Percentiles rank a stretch among this genome's conserved stretches.
These are phyloP conservation scores for Drosophila cardini DNA, from an alignment of 1,140 invertebrate species.

Conservation along the genomic window DNA sequence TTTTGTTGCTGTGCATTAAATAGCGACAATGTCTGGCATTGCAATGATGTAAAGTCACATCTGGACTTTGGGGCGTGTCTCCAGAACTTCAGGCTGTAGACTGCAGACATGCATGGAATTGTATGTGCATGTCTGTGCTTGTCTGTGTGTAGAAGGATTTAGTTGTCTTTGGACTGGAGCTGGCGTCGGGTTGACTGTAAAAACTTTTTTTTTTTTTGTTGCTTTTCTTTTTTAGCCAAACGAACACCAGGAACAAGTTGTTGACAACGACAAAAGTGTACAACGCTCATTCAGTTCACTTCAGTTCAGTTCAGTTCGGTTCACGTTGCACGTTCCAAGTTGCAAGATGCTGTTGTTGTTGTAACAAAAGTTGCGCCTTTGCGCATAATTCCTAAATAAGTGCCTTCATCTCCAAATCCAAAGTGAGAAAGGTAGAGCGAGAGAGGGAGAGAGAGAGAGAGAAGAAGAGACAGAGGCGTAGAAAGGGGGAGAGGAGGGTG, in stretches of 20 bases:
- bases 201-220: conserved; percentile 33
- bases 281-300: conserved; percentile 10
- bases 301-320: not conserved
- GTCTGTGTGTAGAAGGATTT: conserved; percentile 53
- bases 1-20: no score
- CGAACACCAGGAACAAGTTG: conserved; percentile 51
- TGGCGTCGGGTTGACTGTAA: conserved; percentile 24
- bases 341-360: conserved; percentile 10
- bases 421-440: not conserved
- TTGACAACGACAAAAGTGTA: conserved; percentile 67
- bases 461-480: not conserved
- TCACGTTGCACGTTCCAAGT: conserved; percentile 18
- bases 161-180: conserved; percentile 49
- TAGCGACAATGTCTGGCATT: not conserved
- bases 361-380: conserved; percentile 55
- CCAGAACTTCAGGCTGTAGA: conserved; percentile 6
- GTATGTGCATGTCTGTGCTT: not conserved
- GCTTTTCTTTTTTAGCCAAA: conserved; percentile 4
- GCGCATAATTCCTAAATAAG: conserved; percentile 78
- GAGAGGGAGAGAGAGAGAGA: not conserved
- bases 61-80: conserved; percentile 15
- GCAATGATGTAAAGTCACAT: not conserved
- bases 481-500: conserved; percentile 24
- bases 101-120: conserved; percentile 5
- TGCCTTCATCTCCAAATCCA: conserved; percentile 20